Evolutionary conservation across 2,888 invertebrate genomes (phyloP).

Genomic region (Sarcophaga carnaria): DNA sequence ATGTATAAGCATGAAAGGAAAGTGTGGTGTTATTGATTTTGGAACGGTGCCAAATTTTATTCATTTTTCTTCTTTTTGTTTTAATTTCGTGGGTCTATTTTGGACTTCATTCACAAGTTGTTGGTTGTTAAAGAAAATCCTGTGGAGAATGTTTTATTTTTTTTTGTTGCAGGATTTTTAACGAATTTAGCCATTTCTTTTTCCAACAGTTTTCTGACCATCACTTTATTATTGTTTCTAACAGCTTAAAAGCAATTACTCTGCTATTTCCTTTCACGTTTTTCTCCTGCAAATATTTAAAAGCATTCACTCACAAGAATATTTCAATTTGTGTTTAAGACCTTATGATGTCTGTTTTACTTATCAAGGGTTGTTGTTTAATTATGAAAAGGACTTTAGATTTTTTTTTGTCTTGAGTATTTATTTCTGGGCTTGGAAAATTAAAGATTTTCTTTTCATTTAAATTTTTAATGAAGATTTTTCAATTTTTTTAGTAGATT

Average conservation of each 20-base stretch:
- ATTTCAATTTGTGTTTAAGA: background rate
- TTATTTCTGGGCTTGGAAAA: too few species aligned
- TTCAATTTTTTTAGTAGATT: background rate
- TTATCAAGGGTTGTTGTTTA: too few species aligned
- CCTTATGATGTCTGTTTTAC: too few species aligned
- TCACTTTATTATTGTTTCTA: background rate
- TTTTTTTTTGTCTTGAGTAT: too few species aligned
- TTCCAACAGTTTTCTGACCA: background rate
- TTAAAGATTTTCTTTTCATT: background rate
- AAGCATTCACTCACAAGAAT: background rate
- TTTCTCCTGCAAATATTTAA: background rate
- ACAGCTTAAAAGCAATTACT: conserved; percentile 41
- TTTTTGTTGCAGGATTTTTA: conserved; percentile 13
- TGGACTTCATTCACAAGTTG: conserved; percentile 56
- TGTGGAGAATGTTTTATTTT: background rate
- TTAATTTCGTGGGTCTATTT: conserved; percentile 1
- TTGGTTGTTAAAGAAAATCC: conserved; percentile 1
- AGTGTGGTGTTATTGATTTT: conserved; percentile 60
- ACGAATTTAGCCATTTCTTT: conserved; percentile 11
- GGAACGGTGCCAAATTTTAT: conserved; percentile 55
- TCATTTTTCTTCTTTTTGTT: background rate
- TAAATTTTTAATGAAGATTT: conserved; percentile 3
- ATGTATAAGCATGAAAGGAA: conserved; percentile 3
- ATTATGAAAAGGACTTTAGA: too few species aligned
- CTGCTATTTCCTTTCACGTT: conserved; percentile 28